Evolutionary conservation across 2,797 vertebrate species (phyloP), one percentile per base, ranked within the genome.

Genomic region (Sylvilagus floridanus): DNA sequence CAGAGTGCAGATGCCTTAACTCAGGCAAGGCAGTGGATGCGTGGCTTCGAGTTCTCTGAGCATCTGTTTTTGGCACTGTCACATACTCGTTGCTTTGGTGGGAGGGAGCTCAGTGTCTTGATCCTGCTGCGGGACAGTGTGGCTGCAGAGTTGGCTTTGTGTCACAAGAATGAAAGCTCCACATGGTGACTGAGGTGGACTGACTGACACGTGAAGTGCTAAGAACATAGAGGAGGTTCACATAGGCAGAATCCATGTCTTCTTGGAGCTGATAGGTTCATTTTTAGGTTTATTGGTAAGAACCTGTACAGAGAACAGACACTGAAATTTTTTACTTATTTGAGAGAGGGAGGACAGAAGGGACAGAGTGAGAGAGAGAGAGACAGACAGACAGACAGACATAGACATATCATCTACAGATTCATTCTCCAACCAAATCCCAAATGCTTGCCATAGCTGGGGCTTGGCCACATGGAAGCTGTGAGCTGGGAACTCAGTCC

Each of bases 1-100:
- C 68, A 84, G 84, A 88, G 89, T 14, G 30, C 83, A 85, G 65
- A 76, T 60, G 72, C 76, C 68, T 83, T 96, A 57, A 79, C 88
- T 79, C 52, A 85, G n/a, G 37, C 76, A 88, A 77, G 84, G 60
- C 54, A 7, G 32, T 57, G 47, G 85, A 79, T 63, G 35, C 54
- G 37, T 17, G 88, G 35, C 28, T 52, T 88, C 24, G 19, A 47
- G 66, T 78, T 82, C 17, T 86, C 63, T 68, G 62, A 47, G 52
- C 22, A 75, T 83, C 60, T 84, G 35, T 71, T 79, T 82, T 95
- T 42, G 47, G 14, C 72, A 30, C 5, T 35, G 52, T 68, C 22
- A 42, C 21, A 16, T 52, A 13, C 30, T 22, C 28, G 5, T 66
- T 28, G 35, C 84, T 87, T 62, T 72, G n/a, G 47, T 62, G 17